These are phyloP conservation scores for Pristionchus exspectatus DNA, from an alignment of 2,888 invertebrate species.

Conservation along the genomic window DNA sequence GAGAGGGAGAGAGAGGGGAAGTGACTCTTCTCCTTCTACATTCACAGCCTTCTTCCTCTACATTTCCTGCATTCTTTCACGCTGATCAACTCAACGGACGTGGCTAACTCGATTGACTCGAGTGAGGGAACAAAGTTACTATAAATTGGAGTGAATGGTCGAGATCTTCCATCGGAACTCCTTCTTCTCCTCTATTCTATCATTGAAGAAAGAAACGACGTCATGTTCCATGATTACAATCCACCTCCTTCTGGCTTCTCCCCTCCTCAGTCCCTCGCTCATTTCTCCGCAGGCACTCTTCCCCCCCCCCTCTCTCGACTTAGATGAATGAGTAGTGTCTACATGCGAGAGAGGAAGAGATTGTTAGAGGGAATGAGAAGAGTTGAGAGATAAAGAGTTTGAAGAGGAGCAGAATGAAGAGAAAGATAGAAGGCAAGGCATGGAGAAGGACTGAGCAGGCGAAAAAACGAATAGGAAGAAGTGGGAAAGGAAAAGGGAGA, in stretches of 20 bases:
- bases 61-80: constrained; percentile 31
- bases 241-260: not conserved
- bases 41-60: not conserved
- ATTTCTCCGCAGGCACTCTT: constrained; percentile 25
- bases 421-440: not conserved
- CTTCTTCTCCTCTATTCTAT: not conserved
- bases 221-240: constrained; percentile 22
- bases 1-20: not conserved
- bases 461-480: constrained; percentile 33
- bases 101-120: not conserved
- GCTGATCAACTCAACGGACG: constrained; percentile 43
- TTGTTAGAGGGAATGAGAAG: not conserved
- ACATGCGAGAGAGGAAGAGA: constrained; percentile 12
- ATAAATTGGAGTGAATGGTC: not conserved
- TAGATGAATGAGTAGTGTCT: constrained; percentile 47
- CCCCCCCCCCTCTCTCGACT: constrained; percentile 11
- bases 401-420: not conserved
- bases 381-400: constrained; percentile 27
- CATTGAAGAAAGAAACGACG: not conserved
- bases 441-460: constrained; percentile 36
- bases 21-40: constrained; percentile 14
- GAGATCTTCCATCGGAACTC: not conserved
- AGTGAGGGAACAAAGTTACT: constrained; percentile 5
- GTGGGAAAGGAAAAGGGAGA: constrained; percentile 9
- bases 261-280: constrained; percentile 6